phyloP scores from a whole-genome alignment of 1,140 invertebrate genomes.

The Phthorimaea operculella region DNA sequence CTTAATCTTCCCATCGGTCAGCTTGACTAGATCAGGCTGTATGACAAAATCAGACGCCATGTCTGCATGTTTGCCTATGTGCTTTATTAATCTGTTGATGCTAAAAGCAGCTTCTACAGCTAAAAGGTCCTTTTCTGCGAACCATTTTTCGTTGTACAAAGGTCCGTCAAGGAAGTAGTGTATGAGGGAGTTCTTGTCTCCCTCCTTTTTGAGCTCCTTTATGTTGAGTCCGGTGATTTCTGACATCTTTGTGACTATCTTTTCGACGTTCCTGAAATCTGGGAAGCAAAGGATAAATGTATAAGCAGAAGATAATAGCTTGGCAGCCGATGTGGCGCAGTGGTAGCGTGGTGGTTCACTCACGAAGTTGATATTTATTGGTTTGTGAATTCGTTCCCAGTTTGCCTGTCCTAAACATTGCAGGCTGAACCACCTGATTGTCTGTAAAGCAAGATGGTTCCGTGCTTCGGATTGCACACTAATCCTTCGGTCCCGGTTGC shows the following conservation, averaged over 20 bases:
- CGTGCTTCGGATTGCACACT: too few species aligned
- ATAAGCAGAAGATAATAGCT: too few species aligned
- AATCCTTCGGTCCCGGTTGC: too few species aligned
- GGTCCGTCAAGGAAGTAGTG: constrained; percentile 48
- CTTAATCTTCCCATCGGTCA: constrained; percentile 15
- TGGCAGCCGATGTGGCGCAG: too few species aligned
- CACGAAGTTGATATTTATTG: too few species aligned
- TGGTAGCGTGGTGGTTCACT: too few species aligned
- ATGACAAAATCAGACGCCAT: constrained; percentile 15
- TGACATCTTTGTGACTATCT: constrained; percentile 38
- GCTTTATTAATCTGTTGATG: constrained; percentile 37
- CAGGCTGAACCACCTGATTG: too few species aligned
- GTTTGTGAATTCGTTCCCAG: too few species aligned
- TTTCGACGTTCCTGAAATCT: constrained; percentile 43
- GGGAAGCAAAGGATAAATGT: too few species aligned
- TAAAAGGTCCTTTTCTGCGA: constrained; percentile 29
- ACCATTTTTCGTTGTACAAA: constrained; percentile 34
- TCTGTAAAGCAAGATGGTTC: too few species aligned
- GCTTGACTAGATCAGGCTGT: constrained; percentile 17
- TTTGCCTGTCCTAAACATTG: too few species aligned
- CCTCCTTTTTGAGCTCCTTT: constrained; percentile 35
- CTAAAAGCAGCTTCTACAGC: constrained; percentile 35
- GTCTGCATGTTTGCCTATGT: constrained; percentile 35
- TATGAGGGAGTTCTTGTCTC: constrained; percentile 45
- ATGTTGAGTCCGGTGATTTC: constrained; percentile 44